These are phyloP conservation scores for Sebastes taczanowskii DNA, from an alignment of 2,797 vertebrate genomes.

Conservation along the genomic window DNA sequence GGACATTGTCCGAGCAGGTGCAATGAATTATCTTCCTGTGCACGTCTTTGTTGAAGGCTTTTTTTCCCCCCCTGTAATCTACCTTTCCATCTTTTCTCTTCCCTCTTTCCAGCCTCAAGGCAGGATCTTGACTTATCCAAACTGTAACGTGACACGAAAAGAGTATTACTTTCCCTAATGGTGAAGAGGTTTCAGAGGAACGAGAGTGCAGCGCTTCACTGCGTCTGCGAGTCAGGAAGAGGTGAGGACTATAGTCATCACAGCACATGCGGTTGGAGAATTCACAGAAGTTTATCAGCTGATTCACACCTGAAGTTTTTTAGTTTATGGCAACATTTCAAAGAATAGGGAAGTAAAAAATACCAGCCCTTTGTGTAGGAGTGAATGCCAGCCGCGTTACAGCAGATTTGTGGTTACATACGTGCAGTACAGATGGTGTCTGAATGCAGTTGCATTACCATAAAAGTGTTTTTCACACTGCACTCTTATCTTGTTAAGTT, in stretches of 20 bases:
- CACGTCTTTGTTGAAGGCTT: conserved; percentile 41
- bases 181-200: conserved; percentile 9
- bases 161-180: conserved; percentile 22
- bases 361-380: conserved; percentile 22
- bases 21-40: conserved; percentile 62
- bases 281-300: conserved; percentile 58
- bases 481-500: background rate
- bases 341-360: conserved; percentile 59
- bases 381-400: conserved; percentile 6
- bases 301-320: conserved; percentile 39
- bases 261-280: conserved; percentile 12
- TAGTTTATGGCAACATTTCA: conserved; percentile 40
- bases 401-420: conserved; percentile 35
- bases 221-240: conserved; percentile 16
- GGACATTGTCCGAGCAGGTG: conserved; percentile 70
- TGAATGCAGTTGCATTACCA: conserved; percentile 8
- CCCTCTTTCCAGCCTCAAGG: conserved; percentile 34
- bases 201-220: background rate
- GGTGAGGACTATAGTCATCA: conserved; percentile 12
- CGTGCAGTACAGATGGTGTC: background rate
- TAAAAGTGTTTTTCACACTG: conserved; percentile 24
- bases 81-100: conserved; percentile 30
- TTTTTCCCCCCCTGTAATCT: conserved; percentile 29
- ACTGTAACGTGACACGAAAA: conserved; percentile 43
- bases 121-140: conserved; percentile 37